Conservation (phyloP, 1,140 invertebrate genomes). For the Steinernema khuongi region DNA sequence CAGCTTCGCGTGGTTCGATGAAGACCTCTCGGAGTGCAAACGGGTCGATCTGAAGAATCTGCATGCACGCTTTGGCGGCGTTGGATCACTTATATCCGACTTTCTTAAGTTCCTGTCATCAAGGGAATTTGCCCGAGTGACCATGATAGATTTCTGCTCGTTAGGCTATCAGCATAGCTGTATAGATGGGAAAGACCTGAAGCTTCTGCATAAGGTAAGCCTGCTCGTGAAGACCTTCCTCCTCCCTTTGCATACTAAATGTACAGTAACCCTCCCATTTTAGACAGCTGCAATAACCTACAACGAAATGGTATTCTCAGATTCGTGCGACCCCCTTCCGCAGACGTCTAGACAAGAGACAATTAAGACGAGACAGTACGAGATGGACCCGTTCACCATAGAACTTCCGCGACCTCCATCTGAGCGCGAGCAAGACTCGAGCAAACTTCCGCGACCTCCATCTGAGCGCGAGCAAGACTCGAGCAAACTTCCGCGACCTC, state of each 20-base stretch:
- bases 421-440: not conserved
- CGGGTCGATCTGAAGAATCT: not conserved
- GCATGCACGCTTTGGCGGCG: not conserved
- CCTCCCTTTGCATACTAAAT: not conserved
- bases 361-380: not conserved
- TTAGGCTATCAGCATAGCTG: not conserved
- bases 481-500: not conserved
- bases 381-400: not conserved
- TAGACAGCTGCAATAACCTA: not conserved
- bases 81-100: not conserved
- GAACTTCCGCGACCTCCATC: not conserved
- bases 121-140: not conserved
- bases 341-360: not conserved
- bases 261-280: not conserved
- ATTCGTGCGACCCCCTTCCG: not conserved
- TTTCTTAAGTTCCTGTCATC: not conserved
- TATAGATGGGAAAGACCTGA: not conserved
- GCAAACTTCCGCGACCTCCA: not conserved
- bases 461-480: not conserved
- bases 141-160: not conserved
- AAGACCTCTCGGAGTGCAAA: not conserved
- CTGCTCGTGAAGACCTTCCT: not conserved
- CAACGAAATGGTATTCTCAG: not conserved
- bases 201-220: not conserved
- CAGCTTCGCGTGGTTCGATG: not conserved